Evolutionary conservation across 2,113 vertebrate species (phyloP), one percentile per base, ranked within the genome.

Genomic region (Rhodinocichla rosea): DNA sequence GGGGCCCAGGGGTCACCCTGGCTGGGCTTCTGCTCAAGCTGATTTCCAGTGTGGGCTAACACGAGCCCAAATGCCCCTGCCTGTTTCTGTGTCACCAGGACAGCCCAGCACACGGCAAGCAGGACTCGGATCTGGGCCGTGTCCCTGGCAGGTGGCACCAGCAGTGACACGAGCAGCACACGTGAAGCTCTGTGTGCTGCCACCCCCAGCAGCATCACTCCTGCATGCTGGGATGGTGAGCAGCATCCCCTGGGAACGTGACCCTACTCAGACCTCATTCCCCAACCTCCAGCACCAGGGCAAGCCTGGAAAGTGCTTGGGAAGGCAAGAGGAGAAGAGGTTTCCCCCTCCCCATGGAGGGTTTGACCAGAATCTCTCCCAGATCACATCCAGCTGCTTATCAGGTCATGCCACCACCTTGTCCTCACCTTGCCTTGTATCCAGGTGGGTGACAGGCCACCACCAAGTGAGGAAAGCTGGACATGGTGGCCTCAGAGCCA

Each of bases 1-100:
- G 18, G 42, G 26, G 33, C 7, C 4, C 1, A 9, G n/a, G 6
- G 9, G 7, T n/a, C 11, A 6, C 28, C 45, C 26, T 3, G 1
- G 7, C 4, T 16, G 32, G 8, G 4, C 4, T 93, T 62, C 60
- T 62, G 33, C 68, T 75, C 42, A 9, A 74, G 68, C 6, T 6
- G 0, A 8, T 9, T 69, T 21, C 45, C 52, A 44, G 14, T 2
- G 3, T 2, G 40, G 52, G 30, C 44, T 56, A 55, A 28, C 24
- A 55, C 21, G 30, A 87, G 39, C 35, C 77, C 39, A 84, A 78
- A 78, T 1, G 13, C 1, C n/a, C 20, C 70, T 44, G 23, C 16
- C 69, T 1, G 0, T 83, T 91, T 70, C 82, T 78, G 15, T 47
- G 64, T 59, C 89, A 87, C 49, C 55, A 79, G 62, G 62, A 76